Conservation (phyloP, 1,140 invertebrate species). For the Drosophila bifasciata region DNA sequence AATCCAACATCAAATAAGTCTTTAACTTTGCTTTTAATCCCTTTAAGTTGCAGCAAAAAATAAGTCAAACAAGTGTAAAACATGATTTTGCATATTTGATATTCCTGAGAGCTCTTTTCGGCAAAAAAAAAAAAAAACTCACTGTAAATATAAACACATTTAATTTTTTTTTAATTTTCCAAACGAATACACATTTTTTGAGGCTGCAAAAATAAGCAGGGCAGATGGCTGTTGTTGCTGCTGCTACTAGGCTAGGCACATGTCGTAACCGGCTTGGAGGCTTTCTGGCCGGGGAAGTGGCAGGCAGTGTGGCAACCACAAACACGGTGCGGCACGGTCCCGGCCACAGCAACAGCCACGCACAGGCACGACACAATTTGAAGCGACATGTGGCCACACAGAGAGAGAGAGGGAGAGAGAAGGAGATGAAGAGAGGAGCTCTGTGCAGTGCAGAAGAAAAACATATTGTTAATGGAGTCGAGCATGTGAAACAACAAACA, state of each 20-base stretch:
- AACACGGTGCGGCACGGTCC: slow-evolving; percentile 30
- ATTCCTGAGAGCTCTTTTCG: slow-evolving; percentile 6
- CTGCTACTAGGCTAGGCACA: slow-evolving; percentile 28
- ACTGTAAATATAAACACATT: slow-evolving; percentile 65
- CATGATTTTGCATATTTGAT: slow-evolving; percentile 36
- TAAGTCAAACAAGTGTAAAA: not conserved
- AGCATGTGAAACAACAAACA: slow-evolving; percentile 80
- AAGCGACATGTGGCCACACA: slow-evolving; percentile 43
- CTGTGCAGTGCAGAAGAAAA: slow-evolving; percentile 55
- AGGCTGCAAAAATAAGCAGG: slow-evolving; percentile 29
- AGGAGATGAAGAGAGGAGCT: slow-evolving; percentile 1
- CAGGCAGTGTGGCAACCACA: slow-evolving; percentile 31
- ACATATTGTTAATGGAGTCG: slow-evolving; percentile 81
- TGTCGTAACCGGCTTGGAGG: slow-evolving; percentile 32
- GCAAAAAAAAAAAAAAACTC: slow-evolving; percentile 15
- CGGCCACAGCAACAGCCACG: slow-evolving; percentile 10
- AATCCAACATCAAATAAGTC: not conserved
- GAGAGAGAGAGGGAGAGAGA: not conserved
- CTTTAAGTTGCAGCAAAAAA: not conserved
- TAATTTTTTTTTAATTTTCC: slow-evolving; percentile 79
- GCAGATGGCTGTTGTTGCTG: slow-evolving; percentile 6
- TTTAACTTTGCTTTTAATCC: not conserved
- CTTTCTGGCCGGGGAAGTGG: slow-evolving; percentile 6
- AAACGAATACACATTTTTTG: slow-evolving; percentile 69
- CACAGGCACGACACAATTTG: slow-evolving; percentile 32